Evolutionary conservation across 2,113 vertebrate species (phyloP).

Genomic region (western clawed frog (Xenopus tropicalis)): DNA sequence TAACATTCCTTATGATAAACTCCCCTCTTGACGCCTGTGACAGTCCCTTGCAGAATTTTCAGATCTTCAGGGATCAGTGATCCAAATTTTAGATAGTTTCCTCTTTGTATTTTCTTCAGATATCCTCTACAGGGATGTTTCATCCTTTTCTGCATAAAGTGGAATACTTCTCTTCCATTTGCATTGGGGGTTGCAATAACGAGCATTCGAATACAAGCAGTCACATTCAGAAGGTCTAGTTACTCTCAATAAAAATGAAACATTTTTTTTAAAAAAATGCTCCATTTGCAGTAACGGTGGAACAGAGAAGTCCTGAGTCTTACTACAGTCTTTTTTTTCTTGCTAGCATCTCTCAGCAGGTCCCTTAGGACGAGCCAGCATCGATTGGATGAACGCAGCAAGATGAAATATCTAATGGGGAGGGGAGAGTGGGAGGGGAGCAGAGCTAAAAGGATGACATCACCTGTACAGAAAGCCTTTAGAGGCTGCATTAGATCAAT

Average conservation of each 20-base stretch:
- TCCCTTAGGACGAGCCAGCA: slow-evolving; percentile 79
- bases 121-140: not conserved
- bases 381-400: slow-evolving; percentile 85
- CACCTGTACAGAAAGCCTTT: slow-evolving; percentile 76
- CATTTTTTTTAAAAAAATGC: not conserved
- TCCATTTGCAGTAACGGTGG: slow-evolving; percentile 63
- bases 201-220: slow-evolving; percentile 63
- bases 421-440: slow-evolving; percentile 85
- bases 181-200: too few species aligned
- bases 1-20: not conserved
- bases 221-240: slow-evolving; percentile 47
- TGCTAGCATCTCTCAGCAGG: slow-evolving; percentile 67
- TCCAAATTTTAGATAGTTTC: slow-evolving; percentile 63
- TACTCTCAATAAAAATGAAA: not conserved
- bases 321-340: slow-evolving; percentile 56
- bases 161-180: slow-evolving; percentile 12
- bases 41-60: not conserved
- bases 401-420: slow-evolving; percentile 90
- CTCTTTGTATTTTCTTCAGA: slow-evolving; percentile 56
- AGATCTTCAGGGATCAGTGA: slow-evolving; percentile 42
- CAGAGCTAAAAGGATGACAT: slow-evolving; percentile 83
- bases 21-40: not conserved
- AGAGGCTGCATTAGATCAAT: slow-evolving; percentile 94
- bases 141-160: not conserved
- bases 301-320: slow-evolving; percentile 65